These are phyloP conservation scores for Bryconaethiops microstoma DNA, from an alignment of 2,797 vertebrate species.

Conservation along the genomic window DNA sequence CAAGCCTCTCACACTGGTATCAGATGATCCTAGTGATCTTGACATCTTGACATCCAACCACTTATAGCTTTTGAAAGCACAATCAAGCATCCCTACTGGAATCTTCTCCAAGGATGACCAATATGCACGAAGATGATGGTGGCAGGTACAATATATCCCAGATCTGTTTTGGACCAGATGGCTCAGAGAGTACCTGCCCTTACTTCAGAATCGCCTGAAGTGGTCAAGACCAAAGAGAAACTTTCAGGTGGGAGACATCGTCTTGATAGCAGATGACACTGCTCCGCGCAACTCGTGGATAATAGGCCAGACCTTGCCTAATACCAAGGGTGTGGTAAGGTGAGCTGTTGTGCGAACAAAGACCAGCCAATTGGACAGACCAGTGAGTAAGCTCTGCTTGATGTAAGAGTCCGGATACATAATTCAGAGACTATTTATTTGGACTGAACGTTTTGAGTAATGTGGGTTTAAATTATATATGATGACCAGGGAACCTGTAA, in stretches of 20 bases:
- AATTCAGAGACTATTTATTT: too few relatives aligned
- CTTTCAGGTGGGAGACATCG: not conserved
- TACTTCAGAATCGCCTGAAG: slow-evolving; percentile 28
- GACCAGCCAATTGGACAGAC: not conserved
- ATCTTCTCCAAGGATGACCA: too few relatives aligned
- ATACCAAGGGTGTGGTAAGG: not conserved
- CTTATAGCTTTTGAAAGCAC: not conserved
- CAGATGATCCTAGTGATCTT: not conserved
- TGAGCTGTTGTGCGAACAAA: not conserved
- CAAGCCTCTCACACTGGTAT: not conserved
- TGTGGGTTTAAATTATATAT: too few relatives aligned
- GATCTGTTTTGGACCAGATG: slow-evolving; percentile 43
- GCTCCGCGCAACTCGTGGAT: not conserved
- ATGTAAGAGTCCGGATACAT: too few relatives aligned
- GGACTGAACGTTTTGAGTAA: too few relatives aligned
- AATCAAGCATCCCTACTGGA: too few relatives aligned
- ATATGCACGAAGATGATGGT: too few relatives aligned
- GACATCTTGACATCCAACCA: not conserved
- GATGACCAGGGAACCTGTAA: too few relatives aligned
- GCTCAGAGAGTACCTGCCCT: slow-evolving; percentile 29
- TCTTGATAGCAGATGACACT: not conserved
- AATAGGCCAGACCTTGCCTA: not conserved
- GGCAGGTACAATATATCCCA: too few relatives aligned
- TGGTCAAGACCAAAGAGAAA: not conserved
- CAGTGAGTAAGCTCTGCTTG: too few relatives aligned